Conservation (phyloP, 1,140 invertebrate genomes). For the Matsumurasca onukii region DNA sequence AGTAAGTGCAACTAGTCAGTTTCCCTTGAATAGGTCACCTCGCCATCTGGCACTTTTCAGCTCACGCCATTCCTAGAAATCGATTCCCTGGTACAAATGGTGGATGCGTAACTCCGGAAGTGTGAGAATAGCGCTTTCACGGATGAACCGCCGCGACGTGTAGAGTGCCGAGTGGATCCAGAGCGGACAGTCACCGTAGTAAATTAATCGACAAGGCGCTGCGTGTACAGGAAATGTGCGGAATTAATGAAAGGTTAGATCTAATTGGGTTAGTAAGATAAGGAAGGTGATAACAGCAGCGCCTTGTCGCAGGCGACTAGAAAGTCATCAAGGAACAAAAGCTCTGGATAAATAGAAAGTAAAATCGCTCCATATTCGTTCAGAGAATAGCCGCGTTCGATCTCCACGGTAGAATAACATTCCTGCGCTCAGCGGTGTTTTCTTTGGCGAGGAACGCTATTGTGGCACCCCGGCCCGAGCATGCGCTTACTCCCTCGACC, state of each 20-base stretch:
- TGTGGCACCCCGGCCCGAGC: background rate
- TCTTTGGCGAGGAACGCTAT: slow-evolving; percentile 8
- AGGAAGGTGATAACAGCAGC: slow-evolving; percentile 8
- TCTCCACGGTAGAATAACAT: slow-evolving; percentile 21
- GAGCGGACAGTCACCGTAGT: slow-evolving; percentile 9
- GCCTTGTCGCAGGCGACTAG: slow-evolving; percentile 8
- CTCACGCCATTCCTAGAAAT: no score
- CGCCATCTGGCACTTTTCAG: no score
- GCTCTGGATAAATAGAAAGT: slow-evolving; percentile 25
- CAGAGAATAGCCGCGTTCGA: slow-evolving; percentile 23
- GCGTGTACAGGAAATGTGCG: slow-evolving; percentile 15
- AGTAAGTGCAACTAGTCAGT: no score
- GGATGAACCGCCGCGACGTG: background rate
- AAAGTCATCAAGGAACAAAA: slow-evolving; percentile 25
- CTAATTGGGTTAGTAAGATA: slow-evolving; percentile 23
- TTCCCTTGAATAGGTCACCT: no score
- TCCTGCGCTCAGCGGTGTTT: slow-evolving; percentile 16
- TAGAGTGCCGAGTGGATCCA: background rate
- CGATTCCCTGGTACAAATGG: no score
- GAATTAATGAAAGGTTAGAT: slow-evolving; percentile 22
- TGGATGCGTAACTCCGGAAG: background rate
- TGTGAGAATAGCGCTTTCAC: background rate
- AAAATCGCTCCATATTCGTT: slow-evolving; percentile 26
- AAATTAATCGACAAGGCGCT: slow-evolving; percentile 20
- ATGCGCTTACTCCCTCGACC: background rate